phyloP scores from a whole-genome alignment of 2,113 vertebrate genomes.

The Nerophis lumbriciformis region DNA sequence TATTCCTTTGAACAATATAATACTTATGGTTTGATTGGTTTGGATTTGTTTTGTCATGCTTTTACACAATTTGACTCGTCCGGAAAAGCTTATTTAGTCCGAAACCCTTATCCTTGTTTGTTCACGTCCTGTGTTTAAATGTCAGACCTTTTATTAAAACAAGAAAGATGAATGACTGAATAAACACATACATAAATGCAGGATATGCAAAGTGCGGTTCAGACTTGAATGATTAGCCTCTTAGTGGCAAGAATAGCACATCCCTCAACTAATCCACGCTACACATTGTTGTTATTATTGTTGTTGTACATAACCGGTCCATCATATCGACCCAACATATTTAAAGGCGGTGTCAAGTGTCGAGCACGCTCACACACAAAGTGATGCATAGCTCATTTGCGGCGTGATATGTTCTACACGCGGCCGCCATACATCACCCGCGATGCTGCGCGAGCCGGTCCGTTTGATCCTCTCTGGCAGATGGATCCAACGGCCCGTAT shows the following conservation, averaged over 20 bases:
- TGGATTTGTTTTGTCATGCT: no score
- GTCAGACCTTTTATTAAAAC: background rate
- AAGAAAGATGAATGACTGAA: conserved; percentile 6
- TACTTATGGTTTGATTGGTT: no score
- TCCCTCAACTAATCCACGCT: conserved; percentile 10
- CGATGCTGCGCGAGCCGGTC: conserved; percentile 55
- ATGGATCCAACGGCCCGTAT: conserved; percentile 68
- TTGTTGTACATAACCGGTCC: conserved; percentile 1
- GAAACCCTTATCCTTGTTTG: no score
- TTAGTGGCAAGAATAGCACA: conserved; percentile 23
- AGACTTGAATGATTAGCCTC: background rate
- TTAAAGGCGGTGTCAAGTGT: conserved; percentile 19
- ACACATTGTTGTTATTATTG: conserved; percentile 16
- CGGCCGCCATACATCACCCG: conserved; percentile 62
- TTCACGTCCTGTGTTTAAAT: no score
- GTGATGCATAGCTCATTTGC: conserved; percentile 56
- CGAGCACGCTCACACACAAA: conserved; percentile 24
- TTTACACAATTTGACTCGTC: no score
- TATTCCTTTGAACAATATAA: conserved; percentile 53
- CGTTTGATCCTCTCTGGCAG: conserved; percentile 69
- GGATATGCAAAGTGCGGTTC: background rate
- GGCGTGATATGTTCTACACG: conserved; percentile 49
- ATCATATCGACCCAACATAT: conserved; percentile 34
- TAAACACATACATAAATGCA: background rate
- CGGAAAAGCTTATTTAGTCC: no score